These are phyloP conservation scores for Euproctis similis DNA, from an alignment of 2,888 invertebrate genomes.

Conservation along the genomic window DNA sequence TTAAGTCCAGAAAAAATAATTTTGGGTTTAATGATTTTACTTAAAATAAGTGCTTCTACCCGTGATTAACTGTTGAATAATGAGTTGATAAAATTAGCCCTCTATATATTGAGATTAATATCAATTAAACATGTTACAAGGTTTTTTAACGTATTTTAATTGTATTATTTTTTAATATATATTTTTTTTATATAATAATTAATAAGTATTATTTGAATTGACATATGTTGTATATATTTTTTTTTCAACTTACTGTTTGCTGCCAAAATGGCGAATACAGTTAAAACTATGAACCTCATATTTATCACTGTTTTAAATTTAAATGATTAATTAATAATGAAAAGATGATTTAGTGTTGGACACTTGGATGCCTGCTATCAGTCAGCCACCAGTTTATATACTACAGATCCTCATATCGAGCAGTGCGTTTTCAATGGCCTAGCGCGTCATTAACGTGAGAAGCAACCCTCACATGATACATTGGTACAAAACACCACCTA, in stretches of 20 bases:
- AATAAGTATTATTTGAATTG: too few species aligned
- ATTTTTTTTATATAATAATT: too few species aligned
- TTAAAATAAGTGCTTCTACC: too few species aligned
- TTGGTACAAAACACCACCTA: slow-evolving; percentile 2
- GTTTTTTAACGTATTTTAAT: too few species aligned
- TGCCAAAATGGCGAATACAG: slow-evolving; percentile 46
- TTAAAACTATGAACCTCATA: slow-evolving; percentile 39
- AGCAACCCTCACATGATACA: slow-evolving; percentile 40
- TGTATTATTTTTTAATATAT: too few species aligned
- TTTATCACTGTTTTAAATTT: slow-evolving; percentile 23
- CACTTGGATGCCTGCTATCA: slow-evolving; percentile 51
- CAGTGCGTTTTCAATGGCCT: slow-evolving; percentile 60
- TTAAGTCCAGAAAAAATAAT: too few species aligned
- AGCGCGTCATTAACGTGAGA: slow-evolving; percentile 56
- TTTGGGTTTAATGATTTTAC: too few species aligned
- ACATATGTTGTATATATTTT: slow-evolving; percentile 5
- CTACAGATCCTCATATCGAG: slow-evolving; percentile 53
- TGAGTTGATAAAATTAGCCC: too few species aligned
- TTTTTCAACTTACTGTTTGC: slow-evolving; percentile 49
- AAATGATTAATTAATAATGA: slow-evolving; percentile 16
- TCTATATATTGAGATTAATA: too few species aligned
- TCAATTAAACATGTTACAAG: too few species aligned
- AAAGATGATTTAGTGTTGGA: slow-evolving; percentile 23
- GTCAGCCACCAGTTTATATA: slow-evolving; percentile 59
- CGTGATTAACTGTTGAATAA: too few species aligned